Percentiles rank a stretch among this genome's conserved stretches.
Evolutionary conservation across 1,140 invertebrate genomes (phyloP).

Genomic region (Tenebrio molitor): DNA sequence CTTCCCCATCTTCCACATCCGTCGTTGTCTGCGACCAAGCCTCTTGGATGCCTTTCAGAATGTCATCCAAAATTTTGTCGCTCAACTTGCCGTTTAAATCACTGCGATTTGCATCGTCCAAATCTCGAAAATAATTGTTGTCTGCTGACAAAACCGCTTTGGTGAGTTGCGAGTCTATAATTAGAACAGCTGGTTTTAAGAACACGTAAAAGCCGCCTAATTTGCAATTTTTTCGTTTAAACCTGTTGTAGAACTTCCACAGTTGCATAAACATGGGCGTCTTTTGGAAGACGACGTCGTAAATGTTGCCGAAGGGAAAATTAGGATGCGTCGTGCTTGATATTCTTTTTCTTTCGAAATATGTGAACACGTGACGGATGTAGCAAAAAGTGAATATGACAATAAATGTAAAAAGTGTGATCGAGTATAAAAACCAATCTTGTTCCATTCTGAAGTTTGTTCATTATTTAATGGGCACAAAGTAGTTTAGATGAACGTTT

Average conservation of each 20-base stretch:
- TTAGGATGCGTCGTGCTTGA: constrained; percentile 30
- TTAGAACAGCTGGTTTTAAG: constrained; percentile 49
- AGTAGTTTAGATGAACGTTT: too few relatives aligned
- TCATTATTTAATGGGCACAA: too few relatives aligned
- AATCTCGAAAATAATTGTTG: neutral
- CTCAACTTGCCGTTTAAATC: constrained; percentile 10
- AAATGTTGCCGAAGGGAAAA: constrained; percentile 53
- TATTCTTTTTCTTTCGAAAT: constrained; percentile 53
- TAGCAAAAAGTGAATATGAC: constrained; percentile 48
- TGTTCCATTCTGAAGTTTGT: constrained; percentile 13
- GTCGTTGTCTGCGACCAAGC: neutral
- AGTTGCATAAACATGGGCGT: constrained; percentile 53
- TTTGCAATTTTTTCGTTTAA: constrained; percentile 52
- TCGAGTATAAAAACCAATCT: constrained; percentile 49
- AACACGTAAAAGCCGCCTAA: constrained; percentile 55
- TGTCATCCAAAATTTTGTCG: constrained; percentile 41
- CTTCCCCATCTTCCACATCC: neutral
- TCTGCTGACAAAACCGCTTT: constrained; percentile 28
- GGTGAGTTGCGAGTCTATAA: constrained; percentile 41
- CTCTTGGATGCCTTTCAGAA: constrained; percentile 38
- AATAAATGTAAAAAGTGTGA: constrained; percentile 52
- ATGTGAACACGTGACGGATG: constrained; percentile 50
- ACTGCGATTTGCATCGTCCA: neutral
- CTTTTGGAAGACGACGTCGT: constrained; percentile 50
- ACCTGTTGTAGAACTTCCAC: constrained; percentile 55